These are phyloP conservation scores for Panthera leo DNA, from an alignment of 2,113 vertebrate genomes.

Conservation along the genomic window DNA sequence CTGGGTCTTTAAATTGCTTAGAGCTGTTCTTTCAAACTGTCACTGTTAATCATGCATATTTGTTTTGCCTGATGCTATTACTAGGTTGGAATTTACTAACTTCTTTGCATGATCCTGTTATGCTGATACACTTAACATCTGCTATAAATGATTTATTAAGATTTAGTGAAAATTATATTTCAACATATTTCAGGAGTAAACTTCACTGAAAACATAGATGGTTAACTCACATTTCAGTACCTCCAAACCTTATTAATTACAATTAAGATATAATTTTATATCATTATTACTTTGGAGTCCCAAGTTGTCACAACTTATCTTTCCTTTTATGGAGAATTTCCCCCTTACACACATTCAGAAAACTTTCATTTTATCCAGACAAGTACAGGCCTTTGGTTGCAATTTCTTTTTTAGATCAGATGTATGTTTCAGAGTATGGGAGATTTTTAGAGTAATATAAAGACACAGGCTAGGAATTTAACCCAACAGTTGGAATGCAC, in stretches of 20 bases:
- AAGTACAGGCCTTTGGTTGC: neutral
- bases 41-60: constrained; percentile 43
- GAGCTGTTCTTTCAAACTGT: constrained; percentile 41
- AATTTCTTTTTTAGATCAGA: constrained; percentile 17
- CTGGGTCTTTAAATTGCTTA: constrained; percentile 65
- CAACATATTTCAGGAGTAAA: constrained; percentile 50
- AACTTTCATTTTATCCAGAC: neutral
- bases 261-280: constrained; percentile 47
- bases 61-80: constrained; percentile 65
- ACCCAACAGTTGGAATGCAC: neutral
- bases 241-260: neutral
- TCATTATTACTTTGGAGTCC: constrained; percentile 55
- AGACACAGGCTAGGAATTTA: neutral
- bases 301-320: neutral
- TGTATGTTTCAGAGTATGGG: neutral
- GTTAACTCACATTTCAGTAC: constrained; percentile 37
- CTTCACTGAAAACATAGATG: constrained; percentile 59
- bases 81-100: constrained; percentile 53
- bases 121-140: constrained; percentile 64
- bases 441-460: constrained; percentile 46
- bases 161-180: constrained; percentile 70
- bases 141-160: constrained; percentile 71
- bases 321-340: neutral
- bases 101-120: constrained; percentile 68
- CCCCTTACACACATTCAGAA: neutral